Conservation (phyloP, 1,140 invertebrate species). For the Pseudomyrmex cubaensis region DNA sequence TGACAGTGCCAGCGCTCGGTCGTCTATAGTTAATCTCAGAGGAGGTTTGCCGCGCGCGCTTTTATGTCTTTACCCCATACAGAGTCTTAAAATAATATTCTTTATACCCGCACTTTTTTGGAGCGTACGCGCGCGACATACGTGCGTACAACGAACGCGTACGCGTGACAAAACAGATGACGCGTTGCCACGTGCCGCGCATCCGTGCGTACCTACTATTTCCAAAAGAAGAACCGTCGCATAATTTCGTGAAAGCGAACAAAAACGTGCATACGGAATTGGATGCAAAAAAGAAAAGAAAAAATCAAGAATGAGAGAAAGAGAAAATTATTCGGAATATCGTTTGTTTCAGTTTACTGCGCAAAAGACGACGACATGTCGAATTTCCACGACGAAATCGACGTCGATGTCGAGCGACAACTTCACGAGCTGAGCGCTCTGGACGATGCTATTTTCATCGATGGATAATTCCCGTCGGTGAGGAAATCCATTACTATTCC, state of each 20-base stretch:
- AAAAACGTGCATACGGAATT: slow-evolving; percentile 28
- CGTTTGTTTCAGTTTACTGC: slow-evolving; percentile 76
- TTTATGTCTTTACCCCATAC: slow-evolving; percentile 83
- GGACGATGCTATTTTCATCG: slow-evolving; percentile 82
- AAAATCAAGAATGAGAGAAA: background rate
- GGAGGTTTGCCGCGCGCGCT: slow-evolving; percentile 79
- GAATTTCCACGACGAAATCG: slow-evolving; percentile 80
- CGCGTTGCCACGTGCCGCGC: slow-evolving; percentile 73
- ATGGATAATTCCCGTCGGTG: slow-evolving; percentile 66
- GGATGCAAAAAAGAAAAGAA: background rate
- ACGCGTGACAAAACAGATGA: slow-evolving; percentile 78
- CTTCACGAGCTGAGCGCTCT: slow-evolving; percentile 82
- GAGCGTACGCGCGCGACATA: slow-evolving; percentile 63
- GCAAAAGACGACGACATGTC: slow-evolving; percentile 76
- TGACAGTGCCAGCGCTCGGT: slow-evolving; percentile 61
- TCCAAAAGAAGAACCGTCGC: slow-evolving; percentile 59
- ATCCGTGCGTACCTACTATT: slow-evolving; percentile 69
- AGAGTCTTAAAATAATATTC: slow-evolving; percentile 84
- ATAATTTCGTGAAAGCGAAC: slow-evolving; percentile 47
- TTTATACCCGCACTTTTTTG: slow-evolving; percentile 74
- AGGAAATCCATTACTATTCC: background rate
- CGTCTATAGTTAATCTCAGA: slow-evolving; percentile 82
- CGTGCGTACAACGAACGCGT: slow-evolving; percentile 72
- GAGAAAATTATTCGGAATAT: background rate
- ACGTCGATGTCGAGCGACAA: slow-evolving; percentile 82